These are phyloP conservation scores for Hemitrygon akajei DNA, from an alignment of 2,797 vertebrate genomes.

Conservation along the genomic window DNA sequence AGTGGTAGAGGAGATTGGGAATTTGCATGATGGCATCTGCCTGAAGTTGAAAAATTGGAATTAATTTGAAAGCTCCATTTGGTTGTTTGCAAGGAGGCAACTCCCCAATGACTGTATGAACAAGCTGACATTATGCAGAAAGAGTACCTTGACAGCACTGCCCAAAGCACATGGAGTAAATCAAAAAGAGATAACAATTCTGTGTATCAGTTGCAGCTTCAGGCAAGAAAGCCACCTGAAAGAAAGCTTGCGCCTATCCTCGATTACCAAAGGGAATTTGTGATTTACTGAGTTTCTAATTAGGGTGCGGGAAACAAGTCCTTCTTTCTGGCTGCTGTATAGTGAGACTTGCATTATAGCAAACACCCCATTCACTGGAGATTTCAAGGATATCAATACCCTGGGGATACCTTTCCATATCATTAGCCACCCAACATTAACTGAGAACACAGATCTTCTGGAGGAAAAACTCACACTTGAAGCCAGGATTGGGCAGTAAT, in stretches of 20 bases:
- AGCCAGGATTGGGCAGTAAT: background rate
- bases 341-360: background rate
- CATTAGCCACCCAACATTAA: background rate
- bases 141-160: too few relatives aligned
- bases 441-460: background rate
- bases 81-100: background rate
- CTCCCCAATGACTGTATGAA: background rate
- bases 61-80: background rate
- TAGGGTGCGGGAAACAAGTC: background rate
- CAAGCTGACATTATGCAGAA: background rate
- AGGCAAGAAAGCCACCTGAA: background rate
- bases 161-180: background rate
- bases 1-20: background rate
- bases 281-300: background rate
- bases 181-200: background rate
- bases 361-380: background rate
- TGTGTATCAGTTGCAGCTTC: too few relatives aligned
- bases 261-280: background rate
- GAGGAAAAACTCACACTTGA: too few relatives aligned
- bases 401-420: background rate
- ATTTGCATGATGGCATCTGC: background rate
- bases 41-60: background rate
- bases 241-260: background rate
- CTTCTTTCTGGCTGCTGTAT: background rate
- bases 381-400: background rate